Base-by-base conservation (phyloP, 2,113 vertebrate genomes). In the Danionella cerebrum region DNA sequence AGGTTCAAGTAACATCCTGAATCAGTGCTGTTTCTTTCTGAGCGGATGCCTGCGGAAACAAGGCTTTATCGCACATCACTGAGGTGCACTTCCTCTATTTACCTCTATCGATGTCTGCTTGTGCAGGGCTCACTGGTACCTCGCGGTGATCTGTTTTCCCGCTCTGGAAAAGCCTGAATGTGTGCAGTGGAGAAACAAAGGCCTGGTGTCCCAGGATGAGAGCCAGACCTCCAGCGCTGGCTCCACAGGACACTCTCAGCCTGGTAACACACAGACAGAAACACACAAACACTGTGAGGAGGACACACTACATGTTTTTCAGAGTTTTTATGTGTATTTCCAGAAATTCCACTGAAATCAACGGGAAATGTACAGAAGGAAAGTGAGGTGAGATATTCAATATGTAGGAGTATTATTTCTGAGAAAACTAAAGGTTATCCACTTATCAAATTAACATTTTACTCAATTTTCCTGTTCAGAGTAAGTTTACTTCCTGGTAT, bases 131-230 rank as follows among this genome's bases (percentile, higher is more conserved):
- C 96, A 97, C 80, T 97, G 96, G 94, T 98, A 91, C 77, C 86
- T 96, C 72, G 93, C 91, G 72, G 87, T 97, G 59, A 91, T 98
- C 69, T 98, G 96, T 81, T 97, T 97, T 68, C 93, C 96, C 1
- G 90, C 90, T 82, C 80, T 95, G 79, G 89, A 94, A 79, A 84
- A 89, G 55, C 64, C 72, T 41, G 73, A 85, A 19, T 83, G 83
- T 65, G 86, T 91, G 62, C 82, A 88, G 18, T 78, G 72, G 75
- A 78, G 67, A 27, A 16, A 67, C 39, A 79, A 71, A 25, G 19
- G 67, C 44, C 71, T 51, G 47, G 64, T 79, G 3, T 60, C 55
- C 0, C 24, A 53, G 38, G 65, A 50, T 6, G 7, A 7, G 50
- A 71, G 70, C 67, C 65, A 41, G 38, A 11, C 29, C 10, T 16